Conservation (phyloP, 1,140 invertebrate species). For the Drosophila athabasca region DNA sequence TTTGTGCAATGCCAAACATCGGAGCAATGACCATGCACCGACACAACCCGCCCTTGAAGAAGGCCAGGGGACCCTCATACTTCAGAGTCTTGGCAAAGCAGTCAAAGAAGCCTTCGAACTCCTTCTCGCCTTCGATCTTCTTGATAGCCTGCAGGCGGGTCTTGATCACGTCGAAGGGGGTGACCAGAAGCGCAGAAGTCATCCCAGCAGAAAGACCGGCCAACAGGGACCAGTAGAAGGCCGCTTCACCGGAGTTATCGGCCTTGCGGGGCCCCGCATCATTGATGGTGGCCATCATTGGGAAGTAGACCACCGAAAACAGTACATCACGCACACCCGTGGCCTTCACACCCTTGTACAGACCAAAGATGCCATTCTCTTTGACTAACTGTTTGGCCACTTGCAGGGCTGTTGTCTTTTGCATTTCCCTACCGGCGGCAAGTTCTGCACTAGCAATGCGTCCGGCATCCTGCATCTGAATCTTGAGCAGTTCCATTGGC, state of each 20-base stretch:
- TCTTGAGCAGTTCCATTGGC: conserved; percentile 99
- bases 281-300: conserved; percentile 97
- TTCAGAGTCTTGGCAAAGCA: conserved; percentile 91
- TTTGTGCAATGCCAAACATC: conserved; percentile 99
- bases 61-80: conserved; percentile 94
- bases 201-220: conserved; percentile 95
- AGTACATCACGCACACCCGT: conserved; percentile 96
- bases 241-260: conserved; percentile 89
- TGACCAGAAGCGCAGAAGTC: conserved; percentile 93
- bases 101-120: conserved; percentile 94
- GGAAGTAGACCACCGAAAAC: conserved; percentile 99
- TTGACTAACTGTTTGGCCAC: conserved; percentile 91
- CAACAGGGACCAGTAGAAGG: conserved; percentile 92
- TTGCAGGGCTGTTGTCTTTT: conserved; percentile 92
- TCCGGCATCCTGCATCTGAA: conserved; percentile 98
- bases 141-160: conserved; percentile 97
- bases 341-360: conserved; percentile 97
- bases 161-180: conserved; percentile 99
- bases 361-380: conserved; percentile 94
- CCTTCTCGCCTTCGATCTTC: conserved; percentile 91
- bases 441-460: conserved; percentile 89
- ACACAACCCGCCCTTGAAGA: conserved; percentile 98
- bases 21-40: conserved; percentile 99
- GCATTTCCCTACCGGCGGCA: conserved; percentile 86
- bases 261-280: conserved; percentile 90